Evolutionary conservation across 2,888 invertebrate genomes (phyloP).

Genomic region (Spisula solida): DNA sequence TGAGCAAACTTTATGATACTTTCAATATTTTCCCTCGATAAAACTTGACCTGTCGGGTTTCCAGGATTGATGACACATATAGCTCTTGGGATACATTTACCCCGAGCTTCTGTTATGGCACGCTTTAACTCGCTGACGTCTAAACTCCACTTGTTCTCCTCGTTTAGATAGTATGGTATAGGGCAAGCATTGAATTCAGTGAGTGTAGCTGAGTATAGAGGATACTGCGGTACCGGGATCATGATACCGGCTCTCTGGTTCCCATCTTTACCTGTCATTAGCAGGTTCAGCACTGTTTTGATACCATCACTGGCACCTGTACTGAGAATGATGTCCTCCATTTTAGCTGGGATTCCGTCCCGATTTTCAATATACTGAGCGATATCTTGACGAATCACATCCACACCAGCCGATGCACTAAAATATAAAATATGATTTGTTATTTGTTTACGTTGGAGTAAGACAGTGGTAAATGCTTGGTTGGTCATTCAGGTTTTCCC

Average conservation of each 20-base stretch:
- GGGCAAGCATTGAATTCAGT: conserved; percentile 95
- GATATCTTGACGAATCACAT: conserved; percentile 94
- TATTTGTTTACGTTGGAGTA: too few relatives aligned
- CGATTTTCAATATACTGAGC: conserved; percentile 93
- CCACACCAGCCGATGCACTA: conserved; percentile 94
- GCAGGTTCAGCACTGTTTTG: conserved; percentile 93
- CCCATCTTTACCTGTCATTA: conserved; percentile 84
- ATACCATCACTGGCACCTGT: conserved; percentile 98
- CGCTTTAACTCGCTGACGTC: conserved; percentile 94
- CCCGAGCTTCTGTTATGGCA: conserved; percentile 90
- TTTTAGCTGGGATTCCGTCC: conserved; percentile 93
- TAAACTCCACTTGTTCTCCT: conserved; percentile 95
- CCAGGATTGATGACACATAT: conserved; percentile 99
- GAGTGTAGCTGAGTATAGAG: conserved; percentile 97
- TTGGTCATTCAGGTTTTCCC: too few relatives aligned
- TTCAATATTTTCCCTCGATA: conserved; percentile 96
- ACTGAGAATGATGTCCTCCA: conserved; percentile 94
- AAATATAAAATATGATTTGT: conserved; percentile 12
- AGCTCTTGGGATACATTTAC: conserved; percentile 92
- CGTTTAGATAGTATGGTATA: conserved; percentile 92
- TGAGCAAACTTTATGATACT: conserved; percentile 97
- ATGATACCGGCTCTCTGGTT: conserved; percentile 92
- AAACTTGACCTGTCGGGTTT: conserved; percentile 96
- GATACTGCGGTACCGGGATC: conserved; percentile 99
- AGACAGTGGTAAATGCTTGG: too few relatives aligned